Percentiles rank a stretch among this genome's conserved stretches.
phyloP scores from a whole-genome alignment of 2,113 vertebrate genomes.

The Spea multiplicata region DNA sequence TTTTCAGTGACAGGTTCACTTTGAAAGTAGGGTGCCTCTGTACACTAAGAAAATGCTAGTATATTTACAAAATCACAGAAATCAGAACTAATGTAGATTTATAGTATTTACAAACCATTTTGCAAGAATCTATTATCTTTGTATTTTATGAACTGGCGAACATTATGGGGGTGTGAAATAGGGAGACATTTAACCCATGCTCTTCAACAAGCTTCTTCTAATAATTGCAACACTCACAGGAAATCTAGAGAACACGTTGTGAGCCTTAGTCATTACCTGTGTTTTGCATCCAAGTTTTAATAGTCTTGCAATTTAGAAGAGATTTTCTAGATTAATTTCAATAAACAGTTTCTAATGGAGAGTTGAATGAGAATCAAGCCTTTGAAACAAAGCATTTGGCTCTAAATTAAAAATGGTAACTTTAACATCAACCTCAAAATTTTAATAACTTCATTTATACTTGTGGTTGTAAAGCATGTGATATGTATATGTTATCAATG shows the following conservation, averaged over 20 bases:
- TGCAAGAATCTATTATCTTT: too few species aligned
- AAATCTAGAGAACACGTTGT: conserved; percentile 8
- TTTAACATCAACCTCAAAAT: neutral
- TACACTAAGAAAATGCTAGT: too few species aligned
- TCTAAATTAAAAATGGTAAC: neutral
- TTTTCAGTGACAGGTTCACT: too few species aligned
- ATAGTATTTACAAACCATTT: too few species aligned
- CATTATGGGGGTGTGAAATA: neutral
- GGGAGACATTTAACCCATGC: neutral
- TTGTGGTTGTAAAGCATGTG: too few species aligned
- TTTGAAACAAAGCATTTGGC: conserved; percentile 19
- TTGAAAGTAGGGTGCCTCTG: too few species aligned
- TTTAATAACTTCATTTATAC: too few species aligned
- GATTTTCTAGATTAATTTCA: neutral
- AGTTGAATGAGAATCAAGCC: conserved; percentile 24
- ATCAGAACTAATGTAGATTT: too few species aligned
- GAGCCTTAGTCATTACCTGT: neutral
- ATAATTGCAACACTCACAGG: neutral
- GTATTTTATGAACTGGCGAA: too few species aligned
- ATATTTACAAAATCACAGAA: too few species aligned
- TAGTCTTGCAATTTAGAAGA: conserved; percentile 1
- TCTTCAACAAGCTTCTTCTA: neutral
- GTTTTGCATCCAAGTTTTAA: conserved; percentile 14
- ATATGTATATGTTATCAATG: too few species aligned
- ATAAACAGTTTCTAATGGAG: conserved; percentile 25